Evolutionary conservation across 2,888 invertebrate species (phyloP).

Genomic region (Fissipunctia ypsillon): DNA sequence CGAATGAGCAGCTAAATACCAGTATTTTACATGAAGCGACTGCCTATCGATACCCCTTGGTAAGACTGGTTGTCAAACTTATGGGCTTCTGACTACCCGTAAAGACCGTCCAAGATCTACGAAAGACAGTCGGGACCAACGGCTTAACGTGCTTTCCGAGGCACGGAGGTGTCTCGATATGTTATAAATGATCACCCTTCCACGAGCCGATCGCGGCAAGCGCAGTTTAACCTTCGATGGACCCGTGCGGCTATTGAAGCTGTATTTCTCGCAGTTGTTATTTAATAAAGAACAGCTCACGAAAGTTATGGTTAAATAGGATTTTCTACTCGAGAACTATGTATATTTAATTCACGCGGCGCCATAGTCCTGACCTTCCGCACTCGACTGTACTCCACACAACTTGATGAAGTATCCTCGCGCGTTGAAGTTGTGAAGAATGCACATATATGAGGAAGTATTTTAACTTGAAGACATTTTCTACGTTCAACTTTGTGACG

Average conservation of each 20-base stretch:
- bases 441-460: constrained; percentile 61
- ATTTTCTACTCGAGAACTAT: constrained; percentile 47
- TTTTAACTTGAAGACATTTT: constrained; percentile 46
- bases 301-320: constrained; percentile 8
- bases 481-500: constrained; percentile 22
- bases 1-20: neutral
- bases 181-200: no score
- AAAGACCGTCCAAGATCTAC: neutral
- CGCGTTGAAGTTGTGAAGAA: constrained; percentile 55
- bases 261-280: neutral
- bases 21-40: neutral
- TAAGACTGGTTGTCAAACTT: constrained; percentile 7
- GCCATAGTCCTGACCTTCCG: constrained; percentile 38
- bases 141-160: neutral
- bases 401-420: constrained; percentile 70
- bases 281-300: constrained; percentile 11
- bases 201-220: no score
- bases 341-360: constrained; percentile 55
- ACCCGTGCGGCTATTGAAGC: neutral
- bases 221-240: no score
- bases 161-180: neutral
- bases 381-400: constrained; percentile 53
- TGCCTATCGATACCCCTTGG: neutral
- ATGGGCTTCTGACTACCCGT: neutral
- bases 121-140: neutral